Percentiles rank a stretch among this genome's conserved stretches.
Conservation (phyloP, 2,113 vertebrate species). For the Potamarius usumacintae region DNA sequence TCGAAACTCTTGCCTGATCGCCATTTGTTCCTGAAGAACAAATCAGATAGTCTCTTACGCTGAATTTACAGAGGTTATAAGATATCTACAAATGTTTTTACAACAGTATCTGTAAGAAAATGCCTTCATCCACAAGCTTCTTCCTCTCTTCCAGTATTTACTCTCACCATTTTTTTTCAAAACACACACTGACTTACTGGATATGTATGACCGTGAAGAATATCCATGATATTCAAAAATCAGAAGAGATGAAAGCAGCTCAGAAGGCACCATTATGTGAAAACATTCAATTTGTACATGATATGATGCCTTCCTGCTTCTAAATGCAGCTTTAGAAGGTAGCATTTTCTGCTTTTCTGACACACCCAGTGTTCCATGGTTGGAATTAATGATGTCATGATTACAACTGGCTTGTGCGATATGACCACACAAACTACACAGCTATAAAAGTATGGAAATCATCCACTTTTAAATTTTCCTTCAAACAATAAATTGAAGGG, state of each 20-base stretch:
- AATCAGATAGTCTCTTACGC: neutral
- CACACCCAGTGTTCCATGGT: neutral
- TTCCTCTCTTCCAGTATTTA: neutral
- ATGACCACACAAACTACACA: neutral
- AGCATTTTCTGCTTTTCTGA: neutral
- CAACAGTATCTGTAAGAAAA: neutral
- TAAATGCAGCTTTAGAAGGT: neutral
- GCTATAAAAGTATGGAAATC: neutral
- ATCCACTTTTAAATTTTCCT: neutral
- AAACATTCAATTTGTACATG: neutral
- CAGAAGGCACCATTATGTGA: neutral
- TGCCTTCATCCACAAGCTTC: neutral
- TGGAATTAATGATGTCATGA: neutral
- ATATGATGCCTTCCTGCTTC: neutral
- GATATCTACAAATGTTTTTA: neutral
- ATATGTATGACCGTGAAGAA: neutral
- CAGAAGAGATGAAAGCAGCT: neutral
- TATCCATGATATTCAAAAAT: neutral
- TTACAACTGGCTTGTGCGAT: neutral
- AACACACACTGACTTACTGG: neutral
- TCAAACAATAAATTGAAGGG: neutral
- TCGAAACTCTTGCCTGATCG: neutral
- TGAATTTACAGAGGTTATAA: neutral
- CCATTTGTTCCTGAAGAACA: neutral
- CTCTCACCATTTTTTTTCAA: neutral